Base-by-base conservation (phyloP, 1,140 invertebrate species). In the Neuroterus valhalla region DNA sequence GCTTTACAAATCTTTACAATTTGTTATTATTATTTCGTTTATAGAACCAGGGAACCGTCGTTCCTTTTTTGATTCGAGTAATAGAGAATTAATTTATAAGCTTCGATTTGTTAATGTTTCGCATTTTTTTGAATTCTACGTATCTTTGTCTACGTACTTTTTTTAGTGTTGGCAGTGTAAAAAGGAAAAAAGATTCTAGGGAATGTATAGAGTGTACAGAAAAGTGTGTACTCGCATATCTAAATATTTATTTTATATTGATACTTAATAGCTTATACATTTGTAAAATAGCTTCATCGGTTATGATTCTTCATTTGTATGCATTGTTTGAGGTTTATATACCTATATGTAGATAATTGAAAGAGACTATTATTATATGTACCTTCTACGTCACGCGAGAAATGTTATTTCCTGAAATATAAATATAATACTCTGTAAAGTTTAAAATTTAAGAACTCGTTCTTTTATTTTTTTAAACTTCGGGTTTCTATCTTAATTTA, bases 281-380 rank as follows among this genome's bases (percentile, higher is more conserved):
- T 62, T 62, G 55, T 62, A 62, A 62, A 62, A 62, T 62, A 62
- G 55, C 55, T 62, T 62, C 23, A 62, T 62, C n/a, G n/a, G n/a
- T n/a, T n/a, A n/a, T n/a, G n/a, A n/a, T n/a, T n/a, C n/a, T n/a
- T 38, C 55, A 23, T 62, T 62, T 62, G 23, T 62, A 62, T 62
- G 14, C 55, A 62, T 62, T 62, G 55, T 38, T 62, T 62, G 31
- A 62, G 26, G 15, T 38, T 62, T 62, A 62, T 62, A 23, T 31
- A 62, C 21, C 26, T 62, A 38, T 62, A 31, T 62, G 55, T 62
- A 62, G 55, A 62, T 62, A 62, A n/a, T 62, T 62, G 23, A 62
- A 62, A 62, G 21, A 62, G 52, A 62, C 52, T 26, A 62, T 55
- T 6, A 55, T 55, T 26, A n/a, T 62, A 50, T 50, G 55, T 38